Percentiles rank a stretch among this genome's conserved stretches.
These are phyloP conservation scores for Ispidina lecontei DNA, from an alignment of 2,797 vertebrate genomes.

Conservation along the genomic window DNA sequence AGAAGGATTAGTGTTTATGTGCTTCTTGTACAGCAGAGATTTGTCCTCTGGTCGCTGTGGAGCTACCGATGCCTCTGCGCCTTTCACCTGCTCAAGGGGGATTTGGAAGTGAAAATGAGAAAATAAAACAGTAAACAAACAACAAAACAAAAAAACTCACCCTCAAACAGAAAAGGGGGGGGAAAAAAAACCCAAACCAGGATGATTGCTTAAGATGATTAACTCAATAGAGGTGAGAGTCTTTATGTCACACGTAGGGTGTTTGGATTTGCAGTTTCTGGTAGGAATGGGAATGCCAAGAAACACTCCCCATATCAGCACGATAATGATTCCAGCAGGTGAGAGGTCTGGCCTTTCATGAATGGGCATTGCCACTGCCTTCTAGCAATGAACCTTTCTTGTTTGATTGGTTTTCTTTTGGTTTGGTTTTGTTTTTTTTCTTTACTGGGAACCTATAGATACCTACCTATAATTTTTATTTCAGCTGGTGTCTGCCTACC, in stretches of 20 bases:
- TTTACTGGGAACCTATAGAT: not conserved
- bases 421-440: not conserved
- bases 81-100: constrained; percentile 37
- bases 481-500: not conserved
- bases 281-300: constrained; percentile 48
- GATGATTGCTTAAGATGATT: too few species aligned
- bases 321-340: constrained; percentile 52
- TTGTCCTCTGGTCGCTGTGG: not conserved
- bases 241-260: not conserved
- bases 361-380: constrained; percentile 12
- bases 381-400: constrained; percentile 40
- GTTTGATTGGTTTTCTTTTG: too few species aligned
- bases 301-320: constrained; percentile 11
- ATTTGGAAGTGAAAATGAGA: constrained; percentile 37
- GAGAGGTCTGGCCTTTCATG: constrained; percentile 53
- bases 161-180: too few species aligned
- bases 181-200: too few species aligned
- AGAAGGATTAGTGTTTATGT: constrained; percentile 54
- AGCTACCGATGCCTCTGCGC: not conserved
- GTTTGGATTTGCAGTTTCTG: constrained; percentile 40
- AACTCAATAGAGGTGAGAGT: not conserved
- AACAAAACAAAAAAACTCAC: not conserved
- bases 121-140: not conserved
- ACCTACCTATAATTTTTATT: constrained; percentile 16
- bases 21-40: constrained; percentile 42